Percentiles rank a stretch among this genome's conserved stretches.
phyloP scores from a whole-genome alignment of 2,113 vertebrate species.

The Argyrosomus japonicus region DNA sequence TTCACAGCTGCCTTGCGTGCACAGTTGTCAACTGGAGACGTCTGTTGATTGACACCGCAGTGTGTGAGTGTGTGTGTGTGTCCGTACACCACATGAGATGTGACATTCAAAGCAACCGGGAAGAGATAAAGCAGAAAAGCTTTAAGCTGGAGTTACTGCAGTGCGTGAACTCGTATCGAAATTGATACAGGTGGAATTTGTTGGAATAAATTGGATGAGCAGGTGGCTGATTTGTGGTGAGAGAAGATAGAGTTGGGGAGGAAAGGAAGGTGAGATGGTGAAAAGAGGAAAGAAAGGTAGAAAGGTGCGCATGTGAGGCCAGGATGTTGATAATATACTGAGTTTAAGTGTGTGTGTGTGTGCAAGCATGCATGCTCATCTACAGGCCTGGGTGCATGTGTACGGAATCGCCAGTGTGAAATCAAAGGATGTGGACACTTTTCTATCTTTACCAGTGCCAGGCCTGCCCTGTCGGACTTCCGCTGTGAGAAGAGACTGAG shows the following conservation, averaged over 20 bases:
- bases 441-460: slow-evolving; percentile 36
- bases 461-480: slow-evolving; percentile 31
- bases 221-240: slow-evolving; percentile 67
- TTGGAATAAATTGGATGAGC: slow-evolving; percentile 63
- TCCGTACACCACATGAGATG: slow-evolving; percentile 29
- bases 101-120: slow-evolving; percentile 61
- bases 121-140: slow-evolving; percentile 25
- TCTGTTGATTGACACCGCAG: slow-evolving; percentile 60
- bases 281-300: not conserved
- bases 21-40: slow-evolving; percentile 49
- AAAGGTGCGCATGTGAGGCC: slow-evolving; percentile 35
- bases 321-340: slow-evolving; percentile 24
- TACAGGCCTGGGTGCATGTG: not conserved
- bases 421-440: slow-evolving; percentile 42
- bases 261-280: not conserved
- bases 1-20: slow-evolving; percentile 59
- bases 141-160: not conserved
- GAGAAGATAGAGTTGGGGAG: slow-evolving; percentile 26
- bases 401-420: slow-evolving; percentile 22
- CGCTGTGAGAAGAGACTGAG: slow-evolving; percentile 43
- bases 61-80: slow-evolving; percentile 14
- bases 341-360: not conserved
- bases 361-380: not conserved
- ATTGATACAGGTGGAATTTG: slow-evolving; percentile 61
- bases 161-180: slow-evolving; percentile 34